Conservation (phyloP, 1,140 invertebrate species). For the Cotesia chilonis region DNA sequence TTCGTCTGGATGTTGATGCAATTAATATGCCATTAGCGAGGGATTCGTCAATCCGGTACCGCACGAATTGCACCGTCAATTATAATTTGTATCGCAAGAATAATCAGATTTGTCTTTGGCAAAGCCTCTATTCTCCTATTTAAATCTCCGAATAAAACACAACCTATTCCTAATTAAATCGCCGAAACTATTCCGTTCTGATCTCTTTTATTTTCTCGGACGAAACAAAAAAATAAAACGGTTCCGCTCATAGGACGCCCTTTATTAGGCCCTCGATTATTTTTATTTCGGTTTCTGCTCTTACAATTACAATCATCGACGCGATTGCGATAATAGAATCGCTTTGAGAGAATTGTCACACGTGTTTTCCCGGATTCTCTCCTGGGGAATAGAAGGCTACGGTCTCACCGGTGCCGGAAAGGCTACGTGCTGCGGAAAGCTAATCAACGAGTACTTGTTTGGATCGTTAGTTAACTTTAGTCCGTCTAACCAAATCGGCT, state of each 20-base stretch:
- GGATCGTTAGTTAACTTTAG: conserved; percentile 8
- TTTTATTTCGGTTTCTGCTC: not conserved
- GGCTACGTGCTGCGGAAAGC: conserved; percentile 8
- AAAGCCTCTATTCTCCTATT: conserved; percentile 33
- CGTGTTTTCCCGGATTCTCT: not conserved
- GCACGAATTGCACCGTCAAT: conserved; percentile 12
- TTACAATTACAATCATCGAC: conserved; percentile 18
- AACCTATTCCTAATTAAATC: not conserved
- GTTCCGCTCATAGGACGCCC: not conserved
- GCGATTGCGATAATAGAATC: conserved; percentile 17
- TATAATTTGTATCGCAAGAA: conserved; percentile 8
- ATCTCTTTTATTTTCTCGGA: no score
- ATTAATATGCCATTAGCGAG: conserved; percentile 47
- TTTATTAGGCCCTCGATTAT: not conserved
- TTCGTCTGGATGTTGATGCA: conserved; percentile 31
- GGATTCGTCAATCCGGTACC: conserved; percentile 36
- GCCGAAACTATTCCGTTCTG: conserved; percentile 11
- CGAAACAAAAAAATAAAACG: no score
- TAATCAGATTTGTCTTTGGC: conserved; percentile 18
- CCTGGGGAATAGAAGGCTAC: not conserved
- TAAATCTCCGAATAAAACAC: no score
- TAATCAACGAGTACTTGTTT: conserved; percentile 12
- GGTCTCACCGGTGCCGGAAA: not conserved
- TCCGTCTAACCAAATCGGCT: no score
- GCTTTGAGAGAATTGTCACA: conserved; percentile 1